Evolutionary conservation across 2,888 invertebrate species (phyloP).

Genomic region (Lithophane socia): DNA sequence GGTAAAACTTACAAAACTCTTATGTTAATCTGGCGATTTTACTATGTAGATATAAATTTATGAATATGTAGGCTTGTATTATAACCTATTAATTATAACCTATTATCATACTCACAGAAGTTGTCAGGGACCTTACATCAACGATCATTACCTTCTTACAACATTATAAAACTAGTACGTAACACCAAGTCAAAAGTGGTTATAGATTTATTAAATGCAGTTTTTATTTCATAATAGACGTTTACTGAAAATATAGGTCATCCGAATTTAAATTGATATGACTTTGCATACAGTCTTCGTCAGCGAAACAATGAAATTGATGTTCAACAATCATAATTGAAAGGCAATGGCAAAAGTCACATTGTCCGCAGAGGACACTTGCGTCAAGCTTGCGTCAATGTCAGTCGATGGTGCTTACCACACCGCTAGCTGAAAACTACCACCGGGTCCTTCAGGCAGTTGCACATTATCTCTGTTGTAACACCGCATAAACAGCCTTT

Average conservation of each 20-base stretch:
- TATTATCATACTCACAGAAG: constrained; percentile 32
- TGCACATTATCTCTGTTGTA: constrained; percentile 61
- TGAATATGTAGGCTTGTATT: constrained; percentile 28
- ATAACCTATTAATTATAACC: constrained; percentile 18
- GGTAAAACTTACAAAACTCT: constrained; percentile 51
- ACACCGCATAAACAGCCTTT: constrained; percentile 42
- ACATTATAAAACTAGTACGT: not conserved
- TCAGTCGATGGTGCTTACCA: constrained; percentile 67
- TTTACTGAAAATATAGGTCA: constrained; percentile 22
- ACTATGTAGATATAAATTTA: constrained; percentile 22
- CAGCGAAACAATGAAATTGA: constrained; percentile 76
- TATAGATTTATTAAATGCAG: constrained; percentile 11
- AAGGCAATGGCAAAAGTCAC: constrained; percentile 70
- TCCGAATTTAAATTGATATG: constrained; percentile 22
- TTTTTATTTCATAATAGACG: constrained; percentile 26
- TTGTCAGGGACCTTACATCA: constrained; percentile 26
- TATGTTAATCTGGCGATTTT: constrained; percentile 37
- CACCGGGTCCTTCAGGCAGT: constrained; percentile 63
- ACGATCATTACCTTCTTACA: constrained; percentile 6
- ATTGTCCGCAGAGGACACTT: constrained; percentile 74
- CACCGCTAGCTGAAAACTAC: constrained; percentile 65
- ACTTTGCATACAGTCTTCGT: constrained; percentile 27
- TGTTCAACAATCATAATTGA: constrained; percentile 72
- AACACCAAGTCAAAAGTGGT: constrained; percentile 7
- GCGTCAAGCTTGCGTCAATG: constrained; percentile 71